Evolutionary conservation across 2,888 invertebrate species (phyloP), one percentile per base, ranked within the genome.

Genomic region (Latheticus oryzae): DNA sequence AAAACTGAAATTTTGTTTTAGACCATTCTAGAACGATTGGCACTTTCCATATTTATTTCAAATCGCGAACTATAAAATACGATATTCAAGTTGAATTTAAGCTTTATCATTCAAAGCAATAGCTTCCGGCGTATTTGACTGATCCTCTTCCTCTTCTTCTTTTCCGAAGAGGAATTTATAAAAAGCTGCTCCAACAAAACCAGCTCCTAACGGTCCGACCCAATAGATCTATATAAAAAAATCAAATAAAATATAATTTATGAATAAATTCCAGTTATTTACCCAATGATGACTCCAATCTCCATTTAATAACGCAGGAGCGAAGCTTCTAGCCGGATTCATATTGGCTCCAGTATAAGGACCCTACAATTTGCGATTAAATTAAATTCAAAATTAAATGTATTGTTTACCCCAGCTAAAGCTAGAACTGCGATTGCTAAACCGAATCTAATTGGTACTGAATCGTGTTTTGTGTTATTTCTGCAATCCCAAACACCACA

Each of bases 401-500:
- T n/a, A n/a, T n/a, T n/a, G n/a, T n/a, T 81, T 76, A 88, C 88
- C 21, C 86, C 87, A 2, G 85, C 84, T 50, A 88, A 76, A 4
- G 88, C 88, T 47, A 91, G 73, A 0, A 84, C 87, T 9, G 84
- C 78, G 58, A 91, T 81, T 1, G 86, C 80, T 40, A 90, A 78
- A 43, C 88, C 90, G 67, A 90, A 88, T 66, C 86, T 85, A 13
- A 91, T 77, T 0, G 89, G 73, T 1, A 81, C 78, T 0, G 88
- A 87, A 62, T 90, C 90, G 38, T 84, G 83, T 68, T 85, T 86
- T 33, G 82, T 80, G 12, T 79, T 74, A 71, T 90, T 88, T 55
- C 87, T 81, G 3, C 86, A 83, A 74, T 92, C 91, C 88, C 89
- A 90, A 3, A 88, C 80, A 0, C 85, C 86, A 70, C 89, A 90